phyloP scores from a whole-genome alignment of 2,797 vertebrate species.

The Mus minutoides region DNA sequence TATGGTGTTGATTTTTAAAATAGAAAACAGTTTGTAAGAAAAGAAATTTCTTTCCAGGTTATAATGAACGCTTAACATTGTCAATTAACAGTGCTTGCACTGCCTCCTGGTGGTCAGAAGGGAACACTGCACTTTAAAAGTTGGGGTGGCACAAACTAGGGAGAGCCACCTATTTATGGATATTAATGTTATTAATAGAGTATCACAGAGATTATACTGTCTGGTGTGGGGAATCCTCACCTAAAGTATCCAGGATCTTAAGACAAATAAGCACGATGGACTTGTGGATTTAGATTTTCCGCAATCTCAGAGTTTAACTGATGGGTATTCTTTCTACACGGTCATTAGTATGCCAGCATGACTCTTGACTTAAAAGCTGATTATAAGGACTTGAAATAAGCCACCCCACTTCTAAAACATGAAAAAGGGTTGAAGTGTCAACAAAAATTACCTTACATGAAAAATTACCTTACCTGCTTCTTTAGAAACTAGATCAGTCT shows the following conservation, averaged over 20 bases:
- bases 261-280: background rate
- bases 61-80: background rate
- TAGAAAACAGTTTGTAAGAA: background rate
- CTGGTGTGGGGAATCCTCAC: background rate
- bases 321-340: background rate
- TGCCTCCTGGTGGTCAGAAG: conserved; percentile 82
- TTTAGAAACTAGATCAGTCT: background rate
- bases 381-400: background rate
- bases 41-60: background rate
- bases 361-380: background rate
- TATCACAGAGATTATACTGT: background rate
- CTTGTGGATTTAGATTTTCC: background rate
- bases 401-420: conserved; percentile 3
- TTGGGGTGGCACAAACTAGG: fast-evolving
- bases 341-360: background rate
- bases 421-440: background rate
- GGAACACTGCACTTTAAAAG: background rate
- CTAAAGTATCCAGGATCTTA: background rate
- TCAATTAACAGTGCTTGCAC: background rate
- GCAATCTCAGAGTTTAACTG: background rate
- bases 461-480: background rate
- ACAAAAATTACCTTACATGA: background rate
- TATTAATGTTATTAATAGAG: background rate
- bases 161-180: background rate
- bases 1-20: conserved; percentile 28